A percentile compares a stretch with the other conserved stretches of the same genome.
phyloP scores from a whole-genome alignment of 2,113 vertebrate species.

The Pollachius pollachius region DNA sequence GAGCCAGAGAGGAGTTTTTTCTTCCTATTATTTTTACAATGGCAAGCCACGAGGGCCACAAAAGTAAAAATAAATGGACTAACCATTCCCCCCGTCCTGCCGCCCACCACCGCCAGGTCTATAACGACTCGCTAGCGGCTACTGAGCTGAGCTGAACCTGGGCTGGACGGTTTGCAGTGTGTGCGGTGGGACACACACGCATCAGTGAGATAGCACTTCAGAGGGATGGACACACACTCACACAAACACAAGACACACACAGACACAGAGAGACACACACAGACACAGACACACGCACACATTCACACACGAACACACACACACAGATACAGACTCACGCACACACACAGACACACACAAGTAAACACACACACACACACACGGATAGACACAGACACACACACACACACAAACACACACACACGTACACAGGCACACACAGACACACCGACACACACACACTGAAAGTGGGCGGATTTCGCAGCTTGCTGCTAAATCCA shows the following conservation, averaged over 20 bases:
- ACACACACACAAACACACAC: no score
- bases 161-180: background rate
- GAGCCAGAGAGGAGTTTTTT: constrained; percentile 40
- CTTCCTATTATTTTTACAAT: constrained; percentile 28
- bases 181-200: background rate
- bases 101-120: constrained; percentile 4
- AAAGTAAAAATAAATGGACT: constrained; percentile 62
- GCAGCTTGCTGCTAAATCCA: constrained; percentile 35
- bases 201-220: constrained; percentile 20
- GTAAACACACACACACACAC: no score
- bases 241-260: no score
- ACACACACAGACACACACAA: no score
- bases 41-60: constrained; percentile 38
- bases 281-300: no score
- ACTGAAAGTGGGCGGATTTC: constrained; percentile 12
- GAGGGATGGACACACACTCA: constrained; percentile 7
- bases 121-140: constrained; percentile 34
- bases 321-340: no score
- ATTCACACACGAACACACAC: no score
- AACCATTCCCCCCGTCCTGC: constrained; percentile 27
- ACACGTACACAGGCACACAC: no score
- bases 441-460: constrained; percentile 8
- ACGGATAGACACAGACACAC: no score
- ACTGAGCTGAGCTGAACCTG: background rate
- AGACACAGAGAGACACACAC: no score